Conservation (phyloP, 2,888 invertebrate genomes). For the Pandemis heparana region DNA sequence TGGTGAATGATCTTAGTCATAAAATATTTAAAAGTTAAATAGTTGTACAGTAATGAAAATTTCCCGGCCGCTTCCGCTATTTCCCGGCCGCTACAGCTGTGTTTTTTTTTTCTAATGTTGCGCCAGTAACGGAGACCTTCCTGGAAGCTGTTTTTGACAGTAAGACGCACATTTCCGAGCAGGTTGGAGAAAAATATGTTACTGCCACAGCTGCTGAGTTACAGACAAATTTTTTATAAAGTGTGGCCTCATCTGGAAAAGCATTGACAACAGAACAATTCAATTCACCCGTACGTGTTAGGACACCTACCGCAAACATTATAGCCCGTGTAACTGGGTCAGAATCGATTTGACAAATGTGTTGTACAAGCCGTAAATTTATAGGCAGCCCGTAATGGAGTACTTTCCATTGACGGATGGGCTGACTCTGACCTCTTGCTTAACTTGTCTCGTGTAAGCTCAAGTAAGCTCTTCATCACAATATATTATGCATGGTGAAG, state of each 20-base stretch:
- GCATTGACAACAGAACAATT: conserved; percentile 23
- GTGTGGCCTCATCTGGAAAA: not conserved
- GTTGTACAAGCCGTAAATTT: conserved; percentile 55
- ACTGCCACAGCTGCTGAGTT: not conserved
- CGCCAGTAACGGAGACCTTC: too few species aligned
- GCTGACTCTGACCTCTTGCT: conserved; percentile 56
- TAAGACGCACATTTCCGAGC: too few species aligned
- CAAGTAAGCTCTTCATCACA: conserved; percentile 49
- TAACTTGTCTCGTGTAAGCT: conserved; percentile 48
- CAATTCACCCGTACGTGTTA: conserved; percentile 31
- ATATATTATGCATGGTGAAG: conserved; percentile 38
- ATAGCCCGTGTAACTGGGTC: conserved; percentile 49
- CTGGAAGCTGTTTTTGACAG: too few species aligned
- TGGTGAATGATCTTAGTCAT: too few species aligned
- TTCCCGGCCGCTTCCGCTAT: too few species aligned
- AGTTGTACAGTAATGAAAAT: too few species aligned
- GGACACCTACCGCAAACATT: conserved; percentile 29
- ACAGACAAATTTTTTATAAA: not conserved
- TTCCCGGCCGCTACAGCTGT: too few species aligned
- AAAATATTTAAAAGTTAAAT: too few species aligned
- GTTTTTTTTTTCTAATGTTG: too few species aligned
- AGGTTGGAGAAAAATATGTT: too few species aligned
- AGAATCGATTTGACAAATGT: conserved; percentile 55
- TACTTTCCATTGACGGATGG: conserved; percentile 60
- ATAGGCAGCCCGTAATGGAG: conserved; percentile 53